Evolutionary conservation across 2,113 vertebrate genomes (phyloP).

Genomic region (Peromyscus leucopus): DNA sequence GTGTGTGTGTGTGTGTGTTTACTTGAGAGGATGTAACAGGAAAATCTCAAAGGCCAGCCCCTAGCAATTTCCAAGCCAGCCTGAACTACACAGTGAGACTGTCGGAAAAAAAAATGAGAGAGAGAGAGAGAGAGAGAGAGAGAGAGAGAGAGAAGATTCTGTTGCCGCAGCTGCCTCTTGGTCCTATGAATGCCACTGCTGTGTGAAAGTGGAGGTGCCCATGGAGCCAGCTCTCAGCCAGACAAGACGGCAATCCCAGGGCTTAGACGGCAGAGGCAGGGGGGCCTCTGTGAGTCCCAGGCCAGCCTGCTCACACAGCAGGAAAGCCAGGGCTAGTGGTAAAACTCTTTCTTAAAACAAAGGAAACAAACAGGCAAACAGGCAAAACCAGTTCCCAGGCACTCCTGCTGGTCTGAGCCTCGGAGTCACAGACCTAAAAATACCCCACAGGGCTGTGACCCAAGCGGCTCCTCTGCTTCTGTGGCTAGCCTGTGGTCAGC

Average conservation of each 20-base stretch:
- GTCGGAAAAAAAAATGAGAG: background rate
- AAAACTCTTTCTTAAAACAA: background rate
- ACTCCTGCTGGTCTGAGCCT: background rate
- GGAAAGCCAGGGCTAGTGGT: background rate
- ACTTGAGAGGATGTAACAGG: too few relatives aligned
- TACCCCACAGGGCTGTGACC: background rate
- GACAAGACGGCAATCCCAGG: background rate
- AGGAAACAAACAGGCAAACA: background rate
- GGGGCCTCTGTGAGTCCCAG: background rate
- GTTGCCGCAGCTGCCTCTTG: background rate
- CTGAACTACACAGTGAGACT: background rate
- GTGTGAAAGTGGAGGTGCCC: background rate
- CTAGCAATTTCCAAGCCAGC: background rate
- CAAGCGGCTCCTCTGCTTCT: background rate
- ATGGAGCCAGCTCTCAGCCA: background rate
- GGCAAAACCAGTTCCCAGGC: background rate
- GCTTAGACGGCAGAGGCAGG: background rate
- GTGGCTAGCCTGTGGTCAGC: background rate
- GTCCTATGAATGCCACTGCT: too few relatives aligned
- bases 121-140: background rate
- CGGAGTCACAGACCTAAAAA: constrained; percentile 74
- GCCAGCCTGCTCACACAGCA: background rate
- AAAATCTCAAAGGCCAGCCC: background rate
- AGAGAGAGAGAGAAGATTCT: too few relatives aligned
- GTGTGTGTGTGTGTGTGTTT: background rate